phyloP scores from a whole-genome alignment of 1,140 invertebrate genomes.

The Danaus plexippus region DNA sequence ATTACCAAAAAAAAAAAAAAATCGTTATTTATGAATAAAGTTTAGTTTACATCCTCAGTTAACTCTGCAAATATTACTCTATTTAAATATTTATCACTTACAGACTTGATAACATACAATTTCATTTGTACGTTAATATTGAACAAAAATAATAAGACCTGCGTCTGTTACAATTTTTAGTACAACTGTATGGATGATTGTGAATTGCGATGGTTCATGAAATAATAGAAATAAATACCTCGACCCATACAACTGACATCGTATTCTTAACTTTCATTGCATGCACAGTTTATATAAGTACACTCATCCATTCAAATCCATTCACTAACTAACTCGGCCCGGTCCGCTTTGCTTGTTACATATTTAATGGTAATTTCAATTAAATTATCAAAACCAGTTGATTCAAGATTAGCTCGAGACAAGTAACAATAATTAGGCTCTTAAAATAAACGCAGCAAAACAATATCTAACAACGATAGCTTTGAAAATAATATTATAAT shows the following conservation, averaged over 20 bases:
- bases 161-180: background rate
- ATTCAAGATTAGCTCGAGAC: too few relatives aligned
- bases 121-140: constrained; percentile 5
- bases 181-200: constrained; percentile 7
- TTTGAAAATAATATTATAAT: too few relatives aligned
- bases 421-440: too few relatives aligned
- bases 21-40: too few relatives aligned
- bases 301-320: constrained; percentile 16
- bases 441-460: too few relatives aligned
- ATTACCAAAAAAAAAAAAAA: too few relatives aligned
- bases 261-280: constrained; percentile 31
- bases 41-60: too few relatives aligned
- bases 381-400: too few relatives aligned
- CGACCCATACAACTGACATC: constrained; percentile 43
- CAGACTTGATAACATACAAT: constrained; percentile 1
- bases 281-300: constrained; percentile 30
- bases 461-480: too few relatives aligned
- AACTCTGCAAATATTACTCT: too few relatives aligned
- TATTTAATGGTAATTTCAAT: too few relatives aligned
- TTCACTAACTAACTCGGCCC: constrained; percentile 17
- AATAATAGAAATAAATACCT: constrained; percentile 44
- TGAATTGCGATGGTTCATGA: constrained; percentile 17
- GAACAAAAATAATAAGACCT: background rate
- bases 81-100: too few relatives aligned
- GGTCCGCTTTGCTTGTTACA: constrained; percentile 6